Base-by-base conservation (phyloP, 1,140 invertebrate species). In the Diprion similis region DNA sequence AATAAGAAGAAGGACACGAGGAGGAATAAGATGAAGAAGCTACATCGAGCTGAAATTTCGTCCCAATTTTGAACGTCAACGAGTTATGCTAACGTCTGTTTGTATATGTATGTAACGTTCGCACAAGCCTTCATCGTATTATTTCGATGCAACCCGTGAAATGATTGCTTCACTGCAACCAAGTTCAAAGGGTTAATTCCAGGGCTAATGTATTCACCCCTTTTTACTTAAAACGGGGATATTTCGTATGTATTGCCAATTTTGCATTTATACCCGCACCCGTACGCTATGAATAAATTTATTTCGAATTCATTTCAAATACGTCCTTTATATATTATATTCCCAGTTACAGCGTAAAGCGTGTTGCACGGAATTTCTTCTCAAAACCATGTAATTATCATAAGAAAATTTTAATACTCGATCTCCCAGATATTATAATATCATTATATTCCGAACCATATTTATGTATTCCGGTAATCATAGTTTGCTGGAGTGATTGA, bases 231-330 rank as follows among this genome's bases (percentile, higher is more conserved):
- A 84, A 86, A 84, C 85, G 81, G 83, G 83, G 85, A 87, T 84
- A 86, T 87, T 87, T 87, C 85, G 85, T 87, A 86, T 87, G 86
- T 86, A 87, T 87, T 87, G 85, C 83, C 86, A 87, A 87, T 87
- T 87, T 86, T 85, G 85, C 85, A 87, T 86, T 86, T 87, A 86
- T 83, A 86, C 82, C 75, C 80, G 80, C 68, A 74, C 78, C 79
- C 78, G 65, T 51, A 45, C 71, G 48, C 77, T 73, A 79, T 79
- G 78, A 79, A 79, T 79, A 79, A 79, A 79, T 79, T 79, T 76
- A 79, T 79, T 79, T 71, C 68, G 76, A 69, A 79, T 79, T 77
- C 76, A 73, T 76, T 79, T 77, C 78, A 76, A 79, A 77, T 73
- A 75, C 74, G 51, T 59, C 51, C 51, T 59, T 59, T 59, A 59